Percentiles rank a stretch among this genome's conserved stretches.
Evolutionary conservation across 1,140 invertebrate species (phyloP).

Genomic region (Drosophila suzukii): DNA sequence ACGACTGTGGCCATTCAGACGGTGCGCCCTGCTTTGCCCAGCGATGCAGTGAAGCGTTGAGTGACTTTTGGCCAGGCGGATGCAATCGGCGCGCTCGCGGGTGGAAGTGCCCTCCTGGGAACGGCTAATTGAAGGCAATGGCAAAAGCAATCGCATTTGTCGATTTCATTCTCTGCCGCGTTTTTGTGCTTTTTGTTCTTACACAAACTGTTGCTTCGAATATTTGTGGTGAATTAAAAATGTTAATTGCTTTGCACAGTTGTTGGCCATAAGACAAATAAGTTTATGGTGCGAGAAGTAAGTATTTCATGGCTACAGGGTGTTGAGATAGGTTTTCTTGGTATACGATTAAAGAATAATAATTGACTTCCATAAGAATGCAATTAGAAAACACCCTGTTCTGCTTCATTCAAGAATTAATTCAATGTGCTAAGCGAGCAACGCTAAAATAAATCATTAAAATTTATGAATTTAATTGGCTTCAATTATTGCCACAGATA

Average conservation of each 20-base stretch:
- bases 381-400: conserved; percentile 51
- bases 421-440: conserved; percentile 61
- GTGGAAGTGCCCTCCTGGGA: conserved; percentile 25
- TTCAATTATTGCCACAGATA: conserved; percentile 75
- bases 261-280: conserved; percentile 38
- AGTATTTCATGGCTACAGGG: conserved; percentile 39
- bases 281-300: conserved; percentile 38
- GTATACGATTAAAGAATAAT: neutral
- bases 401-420: conserved; percentile 50
- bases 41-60: conserved; percentile 60
- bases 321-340: conserved; percentile 1
- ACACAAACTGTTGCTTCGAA: conserved; percentile 73
- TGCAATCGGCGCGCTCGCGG: conserved; percentile 50
- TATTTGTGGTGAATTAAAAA: conserved; percentile 69
- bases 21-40: conserved; percentile 54
- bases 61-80: conserved; percentile 59
- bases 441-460: conserved; percentile 77
- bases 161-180: conserved; percentile 21
- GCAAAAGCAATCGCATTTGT: conserved; percentile 22
- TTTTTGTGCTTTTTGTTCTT: conserved; percentile 60
- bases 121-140: conserved; percentile 43
- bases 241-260: conserved; percentile 56
- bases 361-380: conserved; percentile 1
- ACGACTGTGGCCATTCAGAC: conserved; percentile 38
- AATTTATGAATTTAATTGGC: conserved; percentile 82